phyloP scores from a whole-genome alignment of 2,888 invertebrate species.

The Sarcophaga variegata region DNA sequence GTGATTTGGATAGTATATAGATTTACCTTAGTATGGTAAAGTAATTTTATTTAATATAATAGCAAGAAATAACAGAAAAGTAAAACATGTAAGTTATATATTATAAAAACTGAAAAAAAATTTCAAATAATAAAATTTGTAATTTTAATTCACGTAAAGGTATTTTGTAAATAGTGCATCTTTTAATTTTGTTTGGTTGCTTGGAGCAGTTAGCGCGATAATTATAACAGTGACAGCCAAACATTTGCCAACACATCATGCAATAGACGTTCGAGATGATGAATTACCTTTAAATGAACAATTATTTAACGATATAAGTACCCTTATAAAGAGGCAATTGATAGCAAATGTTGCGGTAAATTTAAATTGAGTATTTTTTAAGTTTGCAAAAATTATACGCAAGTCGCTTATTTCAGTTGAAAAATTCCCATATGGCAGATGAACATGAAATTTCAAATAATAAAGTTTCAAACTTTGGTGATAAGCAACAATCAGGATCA shows the following conservation, averaged over 20 bases:
- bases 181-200: conserved; percentile 9
- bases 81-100: background rate
- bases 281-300: conserved; percentile 79
- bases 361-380: background rate
- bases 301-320: conserved; percentile 83
- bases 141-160: conserved; percentile 10
- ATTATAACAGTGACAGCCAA: conserved; percentile 68
- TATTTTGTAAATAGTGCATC: background rate
- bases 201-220: conserved; percentile 20
- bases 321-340: conserved; percentile 82
- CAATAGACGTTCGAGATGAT: conserved; percentile 69
- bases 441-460: conserved; percentile 71
- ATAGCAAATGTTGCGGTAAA: conserved; percentile 78
- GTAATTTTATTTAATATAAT: background rate
- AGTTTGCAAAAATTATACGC: background rate
- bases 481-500: conserved; percentile 38
- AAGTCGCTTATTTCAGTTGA: conserved; percentile 58
- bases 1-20: background rate
- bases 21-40: background rate
- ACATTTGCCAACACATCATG: conserved; percentile 73
- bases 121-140: background rate
- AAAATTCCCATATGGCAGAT: conserved; percentile 72
- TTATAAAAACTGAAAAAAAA: background rate
- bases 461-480: conserved; percentile 63
- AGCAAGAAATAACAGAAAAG: background rate